phyloP scores from a whole-genome alignment of 2,888 invertebrate genomes.

The Drosophila recens region DNA sequence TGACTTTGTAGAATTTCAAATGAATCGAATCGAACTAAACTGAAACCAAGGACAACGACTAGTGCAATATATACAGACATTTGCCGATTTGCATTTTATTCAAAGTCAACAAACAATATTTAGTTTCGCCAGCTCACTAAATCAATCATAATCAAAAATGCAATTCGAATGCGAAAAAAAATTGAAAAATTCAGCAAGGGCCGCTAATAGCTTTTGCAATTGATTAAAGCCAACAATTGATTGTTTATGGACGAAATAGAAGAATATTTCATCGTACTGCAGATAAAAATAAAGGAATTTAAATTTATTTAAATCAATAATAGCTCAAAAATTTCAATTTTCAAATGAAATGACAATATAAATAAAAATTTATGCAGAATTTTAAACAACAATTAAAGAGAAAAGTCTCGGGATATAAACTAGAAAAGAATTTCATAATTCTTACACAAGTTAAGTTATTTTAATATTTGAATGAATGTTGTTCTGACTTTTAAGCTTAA shows the following conservation, averaged over 20 bases:
- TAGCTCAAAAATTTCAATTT: not conserved
- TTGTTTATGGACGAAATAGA: not conserved
- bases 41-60: slow-evolving; percentile 11
- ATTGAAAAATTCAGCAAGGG: slow-evolving; percentile 1
- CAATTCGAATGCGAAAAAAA: slow-evolving; percentile 6
- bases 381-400: not conserved
- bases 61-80: slow-evolving; percentile 14
- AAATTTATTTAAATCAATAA: slow-evolving; percentile 8
- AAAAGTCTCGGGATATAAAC: too few species aligned
- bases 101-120: slow-evolving; percentile 57
- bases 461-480: not conserved
- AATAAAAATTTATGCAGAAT: too few species aligned
- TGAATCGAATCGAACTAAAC: slow-evolving; percentile 24
- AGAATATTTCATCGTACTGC: not conserved
- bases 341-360: too few species aligned
- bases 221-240: slow-evolving; percentile 23
- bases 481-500: not conserved
- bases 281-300: not conserved
- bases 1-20: slow-evolving; percentile 65
- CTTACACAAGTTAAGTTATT: not conserved
- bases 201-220: slow-evolving; percentile 25
- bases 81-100: slow-evolving; percentile 13
- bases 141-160: slow-evolving; percentile 65
- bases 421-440: not conserved
- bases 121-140: slow-evolving; percentile 50